Evolutionary conservation across 1,140 invertebrate genomes (phyloP).

Genomic region (Phthorimaea operculella): DNA sequence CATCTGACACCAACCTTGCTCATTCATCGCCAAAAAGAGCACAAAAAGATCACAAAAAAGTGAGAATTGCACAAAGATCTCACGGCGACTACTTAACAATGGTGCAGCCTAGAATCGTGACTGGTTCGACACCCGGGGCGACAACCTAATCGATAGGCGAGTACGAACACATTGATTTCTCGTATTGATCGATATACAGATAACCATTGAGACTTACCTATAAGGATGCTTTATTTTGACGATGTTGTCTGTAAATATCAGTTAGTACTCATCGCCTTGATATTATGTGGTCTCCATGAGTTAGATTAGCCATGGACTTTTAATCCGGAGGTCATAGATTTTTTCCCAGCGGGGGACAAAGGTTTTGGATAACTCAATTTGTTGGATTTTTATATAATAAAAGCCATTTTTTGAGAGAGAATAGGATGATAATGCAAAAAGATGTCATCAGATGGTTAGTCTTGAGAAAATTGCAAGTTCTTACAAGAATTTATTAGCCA

Average conservation of each 20-base stretch:
- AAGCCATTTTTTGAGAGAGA: too few species aligned
- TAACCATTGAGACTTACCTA: too few species aligned
- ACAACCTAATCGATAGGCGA: neutral
- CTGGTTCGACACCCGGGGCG: conserved; percentile 6
- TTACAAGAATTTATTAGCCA: too few species aligned
- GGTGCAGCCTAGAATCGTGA: conserved; percentile 14
- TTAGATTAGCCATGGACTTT: too few species aligned
- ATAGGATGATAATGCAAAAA: too few species aligned
- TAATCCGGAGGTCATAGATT: too few species aligned
- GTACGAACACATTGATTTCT: conserved; percentile 29
- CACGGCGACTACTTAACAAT: conserved; percentile 13
- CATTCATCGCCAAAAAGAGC: conserved; percentile 39
- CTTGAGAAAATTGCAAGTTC: too few species aligned
- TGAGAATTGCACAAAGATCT: conserved; percentile 31
- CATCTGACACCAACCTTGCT: conserved; percentile 17
- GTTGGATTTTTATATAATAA: too few species aligned
- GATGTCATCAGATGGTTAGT: too few species aligned
- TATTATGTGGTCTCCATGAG: conserved; percentile 8
- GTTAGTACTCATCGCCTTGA: conserved; percentile 32
- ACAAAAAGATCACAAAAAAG: conserved; percentile 18
- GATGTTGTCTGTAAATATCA: conserved; percentile 6
- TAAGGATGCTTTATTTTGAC: neutral
- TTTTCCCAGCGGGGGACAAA: too few species aligned
- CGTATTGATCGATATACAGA: conserved; percentile 33
- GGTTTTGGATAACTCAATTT: too few species aligned